Evolutionary conservation across 2,113 vertebrate species (phyloP).

Genomic region (Panurus biarmicus): DNA sequence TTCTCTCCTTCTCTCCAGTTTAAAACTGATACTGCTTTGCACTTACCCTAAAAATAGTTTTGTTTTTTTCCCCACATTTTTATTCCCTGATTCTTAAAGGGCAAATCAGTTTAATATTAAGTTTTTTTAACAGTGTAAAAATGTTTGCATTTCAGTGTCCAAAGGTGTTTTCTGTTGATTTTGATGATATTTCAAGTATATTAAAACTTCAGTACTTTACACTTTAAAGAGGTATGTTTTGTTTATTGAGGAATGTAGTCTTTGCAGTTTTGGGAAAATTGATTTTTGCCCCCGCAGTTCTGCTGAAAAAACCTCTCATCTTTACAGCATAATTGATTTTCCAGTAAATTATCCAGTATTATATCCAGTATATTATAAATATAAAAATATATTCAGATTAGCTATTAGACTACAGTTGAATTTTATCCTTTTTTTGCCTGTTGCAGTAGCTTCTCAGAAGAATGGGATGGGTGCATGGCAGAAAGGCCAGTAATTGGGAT

Average conservation of each 20-base stretch:
- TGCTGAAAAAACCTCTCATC: background rate
- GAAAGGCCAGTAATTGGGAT: slow-evolving; percentile 18
- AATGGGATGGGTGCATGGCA: background rate
- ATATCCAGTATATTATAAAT: no score
- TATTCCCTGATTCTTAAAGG: background rate
- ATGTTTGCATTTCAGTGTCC: background rate
- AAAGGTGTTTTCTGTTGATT: background rate
- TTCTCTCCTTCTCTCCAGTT: background rate
- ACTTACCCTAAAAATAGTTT: background rate
- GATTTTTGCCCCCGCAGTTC: background rate
- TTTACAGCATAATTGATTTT: background rate
- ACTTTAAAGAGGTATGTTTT: background rate
- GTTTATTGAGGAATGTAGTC: background rate
- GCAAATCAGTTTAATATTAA: background rate
- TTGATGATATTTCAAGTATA: background rate
- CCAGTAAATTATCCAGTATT: no score
- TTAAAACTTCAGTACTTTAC: background rate
- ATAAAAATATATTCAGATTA: background rate
- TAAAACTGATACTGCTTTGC: background rate
- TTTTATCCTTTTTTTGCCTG: background rate
- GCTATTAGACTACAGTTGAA: background rate
- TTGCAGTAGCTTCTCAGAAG: background rate
- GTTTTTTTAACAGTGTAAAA: background rate
- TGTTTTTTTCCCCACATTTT: background rate
- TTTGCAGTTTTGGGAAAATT: background rate